Evolutionary conservation across 1,140 invertebrate genomes (phyloP).

Genomic region (Drosophila bipectinata): DNA sequence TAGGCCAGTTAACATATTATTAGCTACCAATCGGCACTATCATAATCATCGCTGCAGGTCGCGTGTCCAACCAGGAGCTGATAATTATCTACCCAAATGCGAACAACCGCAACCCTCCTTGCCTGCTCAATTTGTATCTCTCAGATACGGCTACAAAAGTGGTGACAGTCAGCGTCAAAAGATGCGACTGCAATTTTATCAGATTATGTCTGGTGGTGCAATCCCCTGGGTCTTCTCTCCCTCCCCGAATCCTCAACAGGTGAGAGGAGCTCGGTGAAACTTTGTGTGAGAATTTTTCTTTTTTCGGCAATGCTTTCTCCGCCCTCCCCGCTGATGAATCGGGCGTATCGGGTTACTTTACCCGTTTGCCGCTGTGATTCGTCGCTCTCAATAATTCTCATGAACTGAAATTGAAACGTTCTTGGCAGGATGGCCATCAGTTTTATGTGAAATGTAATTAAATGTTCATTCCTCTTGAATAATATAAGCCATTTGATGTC

Average conservation of each 20-base stretch:
- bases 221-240: conserved; percentile 41
- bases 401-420: conserved; percentile 61
- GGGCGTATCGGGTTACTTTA: conserved; percentile 57
- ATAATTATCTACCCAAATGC: conserved; percentile 58
- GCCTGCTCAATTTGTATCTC: conserved; percentile 6
- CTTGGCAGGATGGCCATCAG: conserved; percentile 1
- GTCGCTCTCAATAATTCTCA: conserved; percentile 72
- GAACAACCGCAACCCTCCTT: conserved; percentile 59
- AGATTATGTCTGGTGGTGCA: conserved; percentile 55
- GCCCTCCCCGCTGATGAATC: conserved; percentile 30
- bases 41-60: conserved; percentile 50
- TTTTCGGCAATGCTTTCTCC: conserved; percentile 44
- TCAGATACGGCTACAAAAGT: conserved; percentile 23
- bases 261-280: conserved; percentile 35
- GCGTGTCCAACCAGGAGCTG: conserved; percentile 66
- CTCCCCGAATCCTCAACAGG: conserved; percentile 58
- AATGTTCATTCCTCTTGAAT: not conserved
- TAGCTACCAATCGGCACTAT: conserved; percentile 55
- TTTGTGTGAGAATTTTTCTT: conserved; percentile 68
- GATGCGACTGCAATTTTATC: conserved; percentile 76
- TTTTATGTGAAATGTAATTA: not conserved
- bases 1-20: conserved; percentile 79
- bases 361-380: conserved; percentile 69
- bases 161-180: conserved; percentile 33
- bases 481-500: not conserved